A percentile compares a stretch with the other conserved stretches of the same genome.
These are phyloP conservation scores for Prolemur simus DNA, from an alignment of 2,113 vertebrate genomes.

Conservation along the genomic window DNA sequence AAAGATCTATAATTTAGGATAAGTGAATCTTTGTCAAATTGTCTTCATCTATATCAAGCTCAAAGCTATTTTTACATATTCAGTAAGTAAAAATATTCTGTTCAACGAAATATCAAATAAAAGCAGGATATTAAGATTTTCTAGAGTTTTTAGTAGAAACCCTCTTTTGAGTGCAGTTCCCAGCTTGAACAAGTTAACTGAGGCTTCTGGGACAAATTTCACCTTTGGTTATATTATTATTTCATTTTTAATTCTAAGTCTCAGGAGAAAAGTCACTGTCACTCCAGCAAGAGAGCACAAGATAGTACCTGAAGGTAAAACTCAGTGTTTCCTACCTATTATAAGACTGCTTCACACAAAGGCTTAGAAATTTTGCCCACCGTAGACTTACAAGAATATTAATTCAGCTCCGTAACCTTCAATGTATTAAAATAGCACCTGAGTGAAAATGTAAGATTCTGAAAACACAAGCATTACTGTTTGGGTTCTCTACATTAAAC, in stretches of 20 bases:
- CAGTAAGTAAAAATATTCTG: constrained; percentile 46
- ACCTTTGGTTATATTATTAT: neutral
- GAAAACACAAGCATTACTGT: neutral
- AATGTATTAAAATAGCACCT: neutral
- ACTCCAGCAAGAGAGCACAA: neutral
- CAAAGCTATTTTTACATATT: constrained; percentile 67
- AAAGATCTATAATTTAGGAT: constrained; percentile 48
- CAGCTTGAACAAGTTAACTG: neutral
- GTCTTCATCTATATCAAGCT: constrained; percentile 62
- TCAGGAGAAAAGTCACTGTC: neutral
- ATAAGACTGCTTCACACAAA: no score
- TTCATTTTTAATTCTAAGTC: neutral
- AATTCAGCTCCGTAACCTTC: neutral
- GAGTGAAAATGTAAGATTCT: neutral
- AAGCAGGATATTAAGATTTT: neutral
- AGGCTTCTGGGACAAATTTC: neutral
- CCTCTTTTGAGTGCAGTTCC: neutral
- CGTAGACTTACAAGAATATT: neutral
- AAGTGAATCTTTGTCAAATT: constrained; percentile 75
- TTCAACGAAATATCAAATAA: constrained; percentile 34
- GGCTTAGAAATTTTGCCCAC: neutral
- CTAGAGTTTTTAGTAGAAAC: neutral
- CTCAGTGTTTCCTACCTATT: neutral
- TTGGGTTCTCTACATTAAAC: neutral
- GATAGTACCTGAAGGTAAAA: neutral